Conservation (phyloP, 2,888 invertebrate genomes). For the Lingula anatina region DNA sequence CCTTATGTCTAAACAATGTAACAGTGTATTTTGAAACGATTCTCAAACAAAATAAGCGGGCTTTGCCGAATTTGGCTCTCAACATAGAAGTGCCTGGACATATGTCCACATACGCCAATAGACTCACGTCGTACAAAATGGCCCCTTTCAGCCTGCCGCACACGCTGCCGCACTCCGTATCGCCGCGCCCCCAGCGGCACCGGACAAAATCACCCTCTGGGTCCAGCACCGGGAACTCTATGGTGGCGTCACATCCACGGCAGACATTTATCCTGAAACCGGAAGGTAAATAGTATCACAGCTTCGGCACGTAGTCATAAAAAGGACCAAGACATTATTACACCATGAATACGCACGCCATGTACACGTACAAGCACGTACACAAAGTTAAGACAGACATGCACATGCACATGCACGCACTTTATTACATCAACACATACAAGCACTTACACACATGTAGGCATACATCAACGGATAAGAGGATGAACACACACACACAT, state of each 20-base stretch:
- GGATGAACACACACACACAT: not conserved
- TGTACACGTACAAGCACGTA: not conserved
- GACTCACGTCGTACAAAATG: slow-evolving; percentile 3
- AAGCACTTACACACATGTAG: slow-evolving; percentile 1
- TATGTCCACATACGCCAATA: slow-evolving; percentile 2
- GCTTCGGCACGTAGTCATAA: no score
- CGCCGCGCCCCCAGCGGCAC: not conserved
- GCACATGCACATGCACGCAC: not conserved
- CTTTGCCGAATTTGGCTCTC: slow-evolving; percentile 1
- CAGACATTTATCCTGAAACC: no score
- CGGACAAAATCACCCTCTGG: no score
- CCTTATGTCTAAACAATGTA: no score
- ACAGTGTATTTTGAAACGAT: no score
- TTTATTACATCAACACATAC: not conserved
- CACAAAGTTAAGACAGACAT: not conserved
- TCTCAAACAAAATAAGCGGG: no score
- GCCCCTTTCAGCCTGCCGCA: slow-evolving; percentile 8
- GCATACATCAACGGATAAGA: not conserved
- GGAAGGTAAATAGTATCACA: no score
- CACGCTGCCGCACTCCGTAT: not conserved
- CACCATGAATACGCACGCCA: no score
- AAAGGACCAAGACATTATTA: no score
- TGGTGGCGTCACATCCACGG: no score
- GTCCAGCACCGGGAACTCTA: no score
- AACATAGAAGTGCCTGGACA: not conserved